Percentiles rank a stretch among this genome's conserved stretches.
phyloP scores from a whole-genome alignment of 1,140 invertebrate genomes.

The Papilio xuthus region DNA sequence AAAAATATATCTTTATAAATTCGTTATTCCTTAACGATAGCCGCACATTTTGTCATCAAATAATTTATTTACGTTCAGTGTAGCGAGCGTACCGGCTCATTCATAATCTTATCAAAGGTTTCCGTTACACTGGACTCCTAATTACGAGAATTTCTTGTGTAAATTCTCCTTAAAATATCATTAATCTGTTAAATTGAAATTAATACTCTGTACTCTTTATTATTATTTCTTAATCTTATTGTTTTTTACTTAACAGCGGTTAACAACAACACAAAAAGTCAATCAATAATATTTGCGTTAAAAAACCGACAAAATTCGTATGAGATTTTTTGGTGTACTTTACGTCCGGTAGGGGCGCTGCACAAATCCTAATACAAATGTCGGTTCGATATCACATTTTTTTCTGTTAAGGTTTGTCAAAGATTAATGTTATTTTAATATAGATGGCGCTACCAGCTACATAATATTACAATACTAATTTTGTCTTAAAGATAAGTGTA shows the following conservation, averaged over 20 bases:
- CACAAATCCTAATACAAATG: too few species aligned
- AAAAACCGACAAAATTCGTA: too few species aligned
- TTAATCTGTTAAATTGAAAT: slow-evolving; percentile 11
- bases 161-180: not conserved
- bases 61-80: slow-evolving; percentile 16
- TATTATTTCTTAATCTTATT: too few species aligned
- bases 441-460: not conserved
- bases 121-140: slow-evolving; percentile 10
- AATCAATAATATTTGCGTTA: too few species aligned
- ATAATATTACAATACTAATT: not conserved
- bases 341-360: too few species aligned
- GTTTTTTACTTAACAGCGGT: too few species aligned
- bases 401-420: too few species aligned
- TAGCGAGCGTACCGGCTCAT: not conserved
- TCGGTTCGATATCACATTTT: too few species aligned
- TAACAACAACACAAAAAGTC: too few species aligned
- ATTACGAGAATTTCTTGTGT: slow-evolving; percentile 11
- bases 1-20: slow-evolving; percentile 11
- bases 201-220: not conserved
- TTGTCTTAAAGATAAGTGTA: not conserved
- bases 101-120: slow-evolving; percentile 26
- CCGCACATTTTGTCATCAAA: not conserved
- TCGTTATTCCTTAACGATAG: not conserved
- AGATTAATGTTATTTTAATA: not conserved
- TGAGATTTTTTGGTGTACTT: too few species aligned